Percentiles rank a stretch among this genome's conserved stretches.
phyloP scores from a whole-genome alignment of 2,797 vertebrate species.

The Dendrocincla fuliginosa region DNA sequence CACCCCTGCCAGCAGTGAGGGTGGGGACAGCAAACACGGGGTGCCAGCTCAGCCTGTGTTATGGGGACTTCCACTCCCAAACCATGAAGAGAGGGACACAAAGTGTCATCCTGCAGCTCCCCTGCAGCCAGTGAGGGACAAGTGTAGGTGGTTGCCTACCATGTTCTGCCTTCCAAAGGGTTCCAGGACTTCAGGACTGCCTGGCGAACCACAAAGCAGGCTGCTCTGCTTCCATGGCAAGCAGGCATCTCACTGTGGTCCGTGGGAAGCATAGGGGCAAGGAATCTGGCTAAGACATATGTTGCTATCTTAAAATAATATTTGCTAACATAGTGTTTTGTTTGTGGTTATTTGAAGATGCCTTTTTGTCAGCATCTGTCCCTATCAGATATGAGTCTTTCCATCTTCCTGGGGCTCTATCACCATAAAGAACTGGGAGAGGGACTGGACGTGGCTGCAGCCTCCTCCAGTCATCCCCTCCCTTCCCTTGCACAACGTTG shows the following conservation, averaged over 20 bases:
- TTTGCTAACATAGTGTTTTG: background rate
- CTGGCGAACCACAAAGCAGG: background rate
- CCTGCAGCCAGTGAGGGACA: background rate
- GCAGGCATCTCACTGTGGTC: background rate
- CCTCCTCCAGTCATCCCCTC: background rate
- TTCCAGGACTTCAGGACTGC: background rate
- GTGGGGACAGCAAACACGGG: accelerated
- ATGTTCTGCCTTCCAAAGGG: background rate
- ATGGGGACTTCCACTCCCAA: background rate
- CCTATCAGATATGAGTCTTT: background rate
- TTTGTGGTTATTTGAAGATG: background rate
- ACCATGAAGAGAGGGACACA: background rate
- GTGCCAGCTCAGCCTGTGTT: background rate
- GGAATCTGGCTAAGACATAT: background rate
- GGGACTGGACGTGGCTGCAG: background rate
- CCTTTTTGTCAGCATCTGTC: background rate
- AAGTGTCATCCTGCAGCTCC: background rate
- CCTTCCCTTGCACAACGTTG: background rate
- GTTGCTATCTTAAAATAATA: background rate
- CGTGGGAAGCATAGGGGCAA: background rate
- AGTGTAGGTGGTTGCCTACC: background rate
- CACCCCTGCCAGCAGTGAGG: background rate
- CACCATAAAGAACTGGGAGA: background rate
- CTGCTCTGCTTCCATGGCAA: background rate
- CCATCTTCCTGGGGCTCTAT: background rate